Percentiles rank a stretch among this genome's conserved stretches.
phyloP scores from a whole-genome alignment of 2,888 invertebrate species.

The Ferdinandea cuprea region DNA sequence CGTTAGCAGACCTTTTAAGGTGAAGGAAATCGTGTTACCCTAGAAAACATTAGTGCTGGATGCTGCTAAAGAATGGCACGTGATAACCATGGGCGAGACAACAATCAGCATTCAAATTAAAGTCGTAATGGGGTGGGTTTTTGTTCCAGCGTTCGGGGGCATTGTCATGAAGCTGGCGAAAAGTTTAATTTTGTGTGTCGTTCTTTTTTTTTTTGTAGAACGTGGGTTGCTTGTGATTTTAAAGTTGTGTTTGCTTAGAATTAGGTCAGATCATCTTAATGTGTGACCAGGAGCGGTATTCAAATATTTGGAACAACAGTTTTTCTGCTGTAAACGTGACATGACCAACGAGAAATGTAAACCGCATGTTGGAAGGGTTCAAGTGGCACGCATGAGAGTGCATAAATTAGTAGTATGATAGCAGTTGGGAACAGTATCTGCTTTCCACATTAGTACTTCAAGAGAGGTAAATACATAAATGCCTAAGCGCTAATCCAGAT shows the following conservation, averaged over 20 bases:
- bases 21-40: conserved; percentile 7
- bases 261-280: conserved; percentile 63
- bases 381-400: conserved; percentile 50
- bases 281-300: conserved; percentile 43
- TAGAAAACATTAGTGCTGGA: conserved; percentile 44
- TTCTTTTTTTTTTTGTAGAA: background rate
- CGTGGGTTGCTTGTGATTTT: conserved; percentile 2
- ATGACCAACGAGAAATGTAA: conserved; percentile 25
- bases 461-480: too few relatives aligned
- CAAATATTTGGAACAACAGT: conserved; percentile 46
- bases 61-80: conserved; percentile 45
- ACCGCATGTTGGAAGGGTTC: background rate
- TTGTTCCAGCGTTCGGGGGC: conserved; percentile 19
- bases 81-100: conserved; percentile 68
- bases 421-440: conserved; percentile 4
- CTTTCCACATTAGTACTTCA: background rate
- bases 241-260: conserved; percentile 56
- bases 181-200: conserved; percentile 32
- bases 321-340: conserved; percentile 36
- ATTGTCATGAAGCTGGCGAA: conserved; percentile 42
- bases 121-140: conserved; percentile 57
- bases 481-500: too few relatives aligned
- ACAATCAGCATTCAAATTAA: conserved; percentile 74
- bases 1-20: conserved; percentile 6
- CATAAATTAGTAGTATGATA: conserved; percentile 61